A percentile compares a stretch with the other conserved stretches of the same genome.
Conservation (phyloP, 2,797 vertebrate genomes). For the Molossus molossus region DNA sequence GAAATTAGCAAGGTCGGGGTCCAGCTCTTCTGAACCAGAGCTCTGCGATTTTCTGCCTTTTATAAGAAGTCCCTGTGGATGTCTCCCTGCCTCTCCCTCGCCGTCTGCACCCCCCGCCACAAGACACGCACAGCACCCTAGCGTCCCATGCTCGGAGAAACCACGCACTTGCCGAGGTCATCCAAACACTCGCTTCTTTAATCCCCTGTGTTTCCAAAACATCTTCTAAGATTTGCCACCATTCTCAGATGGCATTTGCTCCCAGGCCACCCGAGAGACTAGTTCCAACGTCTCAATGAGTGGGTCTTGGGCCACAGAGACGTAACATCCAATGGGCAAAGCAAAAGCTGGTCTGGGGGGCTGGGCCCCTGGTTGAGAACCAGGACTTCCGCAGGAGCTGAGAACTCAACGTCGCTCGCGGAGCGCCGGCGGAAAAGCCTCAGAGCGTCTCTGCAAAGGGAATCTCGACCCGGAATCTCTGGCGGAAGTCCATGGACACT, state of each 20-base stretch:
- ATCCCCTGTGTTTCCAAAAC: slow-evolving; percentile 50
- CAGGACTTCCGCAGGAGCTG: neutral
- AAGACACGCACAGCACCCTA: fast-evolving
- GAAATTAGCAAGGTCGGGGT: slow-evolving; percentile 65
- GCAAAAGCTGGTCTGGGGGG: neutral
- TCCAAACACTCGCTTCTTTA: neutral
- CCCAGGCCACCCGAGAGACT: neutral
- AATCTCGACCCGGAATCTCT: neutral
- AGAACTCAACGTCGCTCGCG: neutral
- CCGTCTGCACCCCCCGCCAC: fast-evolving
- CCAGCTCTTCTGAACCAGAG: neutral
- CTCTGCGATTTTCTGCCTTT: slow-evolving; percentile 71
- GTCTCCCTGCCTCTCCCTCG: slow-evolving; percentile 19
- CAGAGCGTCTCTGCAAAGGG: neutral
- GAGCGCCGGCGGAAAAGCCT: neutral
- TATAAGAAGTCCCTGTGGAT: neutral
- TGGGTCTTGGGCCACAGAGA: neutral
- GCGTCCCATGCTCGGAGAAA: slow-evolving; percentile 53
- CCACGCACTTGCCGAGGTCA: neutral
- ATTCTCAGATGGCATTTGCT: neutral
- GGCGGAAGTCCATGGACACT: fast-evolving
- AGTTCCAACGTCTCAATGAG: neutral
- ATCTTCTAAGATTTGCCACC: slow-evolving; percentile 24
- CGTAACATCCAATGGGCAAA: neutral
- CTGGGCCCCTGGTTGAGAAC: neutral